phyloP scores from a whole-genome alignment of 2,113 vertebrate genomes.

The Mesoclemmys tuberculata region DNA sequence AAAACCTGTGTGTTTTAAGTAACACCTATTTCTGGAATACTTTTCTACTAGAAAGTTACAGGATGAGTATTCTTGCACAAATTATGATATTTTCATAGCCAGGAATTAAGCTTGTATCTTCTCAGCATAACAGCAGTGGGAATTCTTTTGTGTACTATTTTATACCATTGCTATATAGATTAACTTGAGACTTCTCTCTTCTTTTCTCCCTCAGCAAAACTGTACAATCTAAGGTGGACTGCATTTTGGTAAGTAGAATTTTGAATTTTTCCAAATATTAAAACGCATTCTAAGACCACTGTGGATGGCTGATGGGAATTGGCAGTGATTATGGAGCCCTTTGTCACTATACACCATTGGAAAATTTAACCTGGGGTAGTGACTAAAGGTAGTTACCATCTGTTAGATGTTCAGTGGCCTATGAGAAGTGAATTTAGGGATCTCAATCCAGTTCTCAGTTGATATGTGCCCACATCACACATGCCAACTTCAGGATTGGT shows the following conservation, averaged over 20 bases:
- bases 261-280: slow-evolving; percentile 40
- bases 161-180: slow-evolving; percentile 43
- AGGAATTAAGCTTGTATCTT: neutral
- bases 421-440: neutral
- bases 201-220: slow-evolving; percentile 91
- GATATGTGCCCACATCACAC: neutral
- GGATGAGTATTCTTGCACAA: neutral
- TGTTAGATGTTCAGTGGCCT: neutral
- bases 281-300: neutral
- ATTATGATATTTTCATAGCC: neutral
- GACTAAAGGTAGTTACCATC: neutral
- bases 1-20: neutral
- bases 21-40: neutral
- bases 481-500: neutral
- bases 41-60: neutral
- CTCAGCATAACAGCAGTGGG: neutral
- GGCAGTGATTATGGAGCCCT: slow-evolving; percentile 9
- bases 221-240: slow-evolving; percentile 99
- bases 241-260: slow-evolving; percentile 95
- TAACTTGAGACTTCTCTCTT: slow-evolving; percentile 72
- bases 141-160: neutral
- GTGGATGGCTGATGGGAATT: slow-evolving; percentile 27
- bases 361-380: neutral
- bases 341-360: neutral
- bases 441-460: neutral